Base-by-base conservation (phyloP, 2,888 invertebrate species). In the Arge pagana region DNA sequence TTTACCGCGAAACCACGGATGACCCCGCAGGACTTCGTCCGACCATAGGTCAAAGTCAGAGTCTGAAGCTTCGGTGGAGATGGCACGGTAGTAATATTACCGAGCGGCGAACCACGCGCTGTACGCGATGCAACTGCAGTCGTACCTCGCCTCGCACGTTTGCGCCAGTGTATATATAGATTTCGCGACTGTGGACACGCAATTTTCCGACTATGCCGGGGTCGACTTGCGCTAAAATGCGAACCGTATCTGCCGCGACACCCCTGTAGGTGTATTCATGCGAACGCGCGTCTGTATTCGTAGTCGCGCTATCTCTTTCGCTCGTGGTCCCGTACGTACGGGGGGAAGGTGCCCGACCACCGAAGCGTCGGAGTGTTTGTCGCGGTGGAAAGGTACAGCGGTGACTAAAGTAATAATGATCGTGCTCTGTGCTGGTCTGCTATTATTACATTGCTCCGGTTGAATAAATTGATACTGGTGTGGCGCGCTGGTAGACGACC, bases 391-490 rank as follows among this genome's bases (percentile, higher is more conserved):
- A 13, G 6, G 18, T 36, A 15, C 16, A 13, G 56, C 56, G 52
- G 52, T 55, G 45, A 55, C 57, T 58, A 54, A 62, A 64, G 60
- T 59, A 57, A 65, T 66, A 66, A 66, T 60, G 64, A 66, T 64
- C 65, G 63, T 58, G 62, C 61, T 57, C 59, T 61, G 58, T 57
- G 57, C 60, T 61, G 58, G 56, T 52, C 55, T 49, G 50, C 61
- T 63, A 66, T 70, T 66, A 70, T 70, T 70, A 62, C 69, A 65
- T 66, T 66, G 67, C 68, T 60, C 59, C 53, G 43, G 59, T 61
- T 67, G 67, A 70, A 70, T 68, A 67, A 69, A 69, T 70, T 68
- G 68, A 45, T 35, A 33, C 24, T 23, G 23, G 16, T 15, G 15
- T 4, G 21, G 23, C 16, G 6, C n/a, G 33, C 10, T 21, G 23